Evolutionary conservation across 2,888 invertebrate species (phyloP).

Genomic region (Tachina fera): DNA sequence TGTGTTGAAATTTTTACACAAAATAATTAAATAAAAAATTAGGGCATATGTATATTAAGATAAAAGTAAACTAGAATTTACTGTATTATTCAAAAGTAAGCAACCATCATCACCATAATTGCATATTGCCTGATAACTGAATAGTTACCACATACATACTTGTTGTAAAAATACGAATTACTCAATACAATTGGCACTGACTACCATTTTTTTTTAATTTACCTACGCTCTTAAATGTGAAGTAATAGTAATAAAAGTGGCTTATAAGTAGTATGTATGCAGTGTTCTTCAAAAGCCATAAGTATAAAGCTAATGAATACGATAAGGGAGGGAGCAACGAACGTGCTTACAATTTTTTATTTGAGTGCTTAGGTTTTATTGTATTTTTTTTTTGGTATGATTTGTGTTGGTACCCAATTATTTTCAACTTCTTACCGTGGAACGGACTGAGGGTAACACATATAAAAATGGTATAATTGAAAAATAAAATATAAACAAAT

Average conservation of each 20-base stretch:
- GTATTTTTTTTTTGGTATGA: background rate
- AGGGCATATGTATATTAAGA: constrained; percentile 36
- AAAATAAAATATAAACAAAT: too few species aligned
- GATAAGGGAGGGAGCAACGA: constrained; percentile 65
- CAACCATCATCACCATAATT: constrained; percentile 30
- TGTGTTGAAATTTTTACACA: background rate
- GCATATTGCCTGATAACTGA: constrained; percentile 38
- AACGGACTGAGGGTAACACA: background rate
- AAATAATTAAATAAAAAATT: constrained; percentile 30
- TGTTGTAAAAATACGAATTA: constrained; percentile 15
- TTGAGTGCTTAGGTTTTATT: background rate
- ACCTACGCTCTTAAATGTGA: background rate
- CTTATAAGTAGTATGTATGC: background rate
- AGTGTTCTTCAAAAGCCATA: constrained; percentile 26
- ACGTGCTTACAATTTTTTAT: constrained; percentile 52
- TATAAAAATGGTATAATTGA: too few species aligned
- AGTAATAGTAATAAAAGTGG: background rate
- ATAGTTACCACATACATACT: background rate
- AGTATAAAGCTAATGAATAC: constrained; percentile 8
- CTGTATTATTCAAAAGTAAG: background rate
- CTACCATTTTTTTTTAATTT: constrained; percentile 20
- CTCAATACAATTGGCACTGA: constrained; percentile 38
- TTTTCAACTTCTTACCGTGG: constrained; percentile 10
- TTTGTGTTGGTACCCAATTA: constrained; percentile 25
- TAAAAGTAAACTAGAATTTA: background rate